These are phyloP conservation scores for Corapipo altera DNA, from an alignment of 2,113 vertebrate species.

Conservation along the genomic window DNA sequence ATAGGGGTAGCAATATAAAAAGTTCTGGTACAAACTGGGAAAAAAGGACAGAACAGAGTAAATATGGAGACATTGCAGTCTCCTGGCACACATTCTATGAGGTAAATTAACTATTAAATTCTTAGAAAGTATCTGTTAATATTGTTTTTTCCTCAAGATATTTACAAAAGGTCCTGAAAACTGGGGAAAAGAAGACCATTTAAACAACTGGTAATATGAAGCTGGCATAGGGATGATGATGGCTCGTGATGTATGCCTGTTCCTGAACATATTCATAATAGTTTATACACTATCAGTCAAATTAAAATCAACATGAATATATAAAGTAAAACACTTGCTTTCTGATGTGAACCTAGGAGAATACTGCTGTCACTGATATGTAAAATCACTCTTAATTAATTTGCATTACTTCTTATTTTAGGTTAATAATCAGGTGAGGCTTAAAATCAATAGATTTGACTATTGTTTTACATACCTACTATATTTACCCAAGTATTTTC, in stretches of 20 bases:
- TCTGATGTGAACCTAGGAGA: not conserved
- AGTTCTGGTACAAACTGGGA: not conserved
- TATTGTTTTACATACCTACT: not conserved
- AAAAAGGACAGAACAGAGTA: not conserved
- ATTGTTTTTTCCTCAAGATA: not conserved
- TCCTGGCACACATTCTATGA: not conserved
- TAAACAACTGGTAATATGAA: not conserved
- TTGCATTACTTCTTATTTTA: not conserved
- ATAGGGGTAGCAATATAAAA: not conserved
- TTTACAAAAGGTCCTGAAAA: not conserved
- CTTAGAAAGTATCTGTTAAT: not conserved
- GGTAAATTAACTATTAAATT: not conserved
- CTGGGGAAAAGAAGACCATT: not conserved
- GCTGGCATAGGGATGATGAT: not conserved
- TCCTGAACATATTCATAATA: not conserved
- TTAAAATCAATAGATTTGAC: not conserved
- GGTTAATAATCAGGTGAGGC: not conserved
- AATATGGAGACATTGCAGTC: not conserved
- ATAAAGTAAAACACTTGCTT: not conserved
- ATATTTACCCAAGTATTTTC: not conserved
- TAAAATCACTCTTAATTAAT: conserved; percentile 1
- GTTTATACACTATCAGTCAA: not conserved
- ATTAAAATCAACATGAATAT: not conserved
- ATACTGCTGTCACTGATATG: not conserved
- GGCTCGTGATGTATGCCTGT: not conserved